These are phyloP conservation scores for Melanotaenia boesemani DNA, from an alignment of 2,797 vertebrate genomes.

Conservation along the genomic window DNA sequence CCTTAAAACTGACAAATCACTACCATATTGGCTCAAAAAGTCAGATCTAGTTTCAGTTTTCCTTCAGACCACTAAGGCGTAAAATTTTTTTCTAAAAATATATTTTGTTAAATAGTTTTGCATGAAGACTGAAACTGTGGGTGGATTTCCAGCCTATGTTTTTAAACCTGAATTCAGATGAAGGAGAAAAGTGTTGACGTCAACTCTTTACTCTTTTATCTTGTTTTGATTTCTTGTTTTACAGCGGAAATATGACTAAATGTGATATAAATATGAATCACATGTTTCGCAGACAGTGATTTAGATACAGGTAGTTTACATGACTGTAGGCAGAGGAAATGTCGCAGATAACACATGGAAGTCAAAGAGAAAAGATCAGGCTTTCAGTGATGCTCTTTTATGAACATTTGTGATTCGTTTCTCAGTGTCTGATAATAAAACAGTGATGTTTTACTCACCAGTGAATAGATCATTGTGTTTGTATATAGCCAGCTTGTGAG, in stretches of 20 bases:
- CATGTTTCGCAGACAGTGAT: neutral
- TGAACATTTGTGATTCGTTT: neutral
- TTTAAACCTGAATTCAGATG: neutral
- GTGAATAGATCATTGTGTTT: conserved; percentile 31
- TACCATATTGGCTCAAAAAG: neutral
- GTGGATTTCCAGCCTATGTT: neutral
- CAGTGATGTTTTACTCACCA: conserved; percentile 13
- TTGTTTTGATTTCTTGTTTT: neutral
- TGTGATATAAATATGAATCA: neutral
- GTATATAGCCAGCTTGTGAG: conserved; percentile 38
- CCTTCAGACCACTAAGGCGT: neutral
- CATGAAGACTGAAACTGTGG: neutral
- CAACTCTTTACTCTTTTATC: too few relatives aligned
- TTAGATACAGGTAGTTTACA: neutral
- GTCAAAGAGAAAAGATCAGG: neutral
- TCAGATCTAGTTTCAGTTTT: neutral
- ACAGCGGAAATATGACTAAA: neutral
- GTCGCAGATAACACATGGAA: neutral
- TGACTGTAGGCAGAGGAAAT: neutral
- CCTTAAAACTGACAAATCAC: too few relatives aligned
- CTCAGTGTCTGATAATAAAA: neutral
- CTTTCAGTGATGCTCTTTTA: neutral
- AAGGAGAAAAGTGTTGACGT: too few relatives aligned
- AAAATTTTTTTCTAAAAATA: neutral
- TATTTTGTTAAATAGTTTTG: too few relatives aligned